Evolutionary conservation across 2,113 vertebrate genomes (phyloP).

Genomic region (Candoia aspera): DNA sequence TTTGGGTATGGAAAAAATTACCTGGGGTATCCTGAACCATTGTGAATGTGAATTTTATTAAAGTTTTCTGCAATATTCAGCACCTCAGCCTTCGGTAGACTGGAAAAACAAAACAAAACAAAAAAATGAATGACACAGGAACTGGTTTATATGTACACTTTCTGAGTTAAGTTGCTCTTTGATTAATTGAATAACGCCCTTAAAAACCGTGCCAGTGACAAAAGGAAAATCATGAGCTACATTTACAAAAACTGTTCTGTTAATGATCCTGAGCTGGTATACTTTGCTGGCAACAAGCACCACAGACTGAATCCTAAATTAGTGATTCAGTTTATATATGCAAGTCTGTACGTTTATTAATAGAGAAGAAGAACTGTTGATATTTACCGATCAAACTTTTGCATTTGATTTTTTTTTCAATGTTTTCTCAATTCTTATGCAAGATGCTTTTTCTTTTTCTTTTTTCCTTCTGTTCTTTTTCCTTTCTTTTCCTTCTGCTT

Average conservation of each 20-base stretch:
- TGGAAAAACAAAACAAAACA: neutral
- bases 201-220: neutral
- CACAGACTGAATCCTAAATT: neutral
- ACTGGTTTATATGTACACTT: neutral
- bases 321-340: neutral
- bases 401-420: neutral
- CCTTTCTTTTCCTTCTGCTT: neutral
- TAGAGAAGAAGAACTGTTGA: neutral
- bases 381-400: neutral
- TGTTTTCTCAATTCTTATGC: neutral
- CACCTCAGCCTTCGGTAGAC: neutral
- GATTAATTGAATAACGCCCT: neutral
- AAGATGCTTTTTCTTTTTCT: neutral
- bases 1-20: neutral
- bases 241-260: neutral
- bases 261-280: slow-evolving; percentile 9
- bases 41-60: neutral
- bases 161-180: neutral
- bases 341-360: neutral
- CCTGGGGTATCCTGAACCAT: neutral
- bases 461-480: neutral
- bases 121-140: neutral
- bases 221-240: neutral
- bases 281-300: neutral
- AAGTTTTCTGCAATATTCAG: neutral